phyloP scores from a whole-genome alignment of 2,888 invertebrate species.

The Seira sanloemensis region DNA sequence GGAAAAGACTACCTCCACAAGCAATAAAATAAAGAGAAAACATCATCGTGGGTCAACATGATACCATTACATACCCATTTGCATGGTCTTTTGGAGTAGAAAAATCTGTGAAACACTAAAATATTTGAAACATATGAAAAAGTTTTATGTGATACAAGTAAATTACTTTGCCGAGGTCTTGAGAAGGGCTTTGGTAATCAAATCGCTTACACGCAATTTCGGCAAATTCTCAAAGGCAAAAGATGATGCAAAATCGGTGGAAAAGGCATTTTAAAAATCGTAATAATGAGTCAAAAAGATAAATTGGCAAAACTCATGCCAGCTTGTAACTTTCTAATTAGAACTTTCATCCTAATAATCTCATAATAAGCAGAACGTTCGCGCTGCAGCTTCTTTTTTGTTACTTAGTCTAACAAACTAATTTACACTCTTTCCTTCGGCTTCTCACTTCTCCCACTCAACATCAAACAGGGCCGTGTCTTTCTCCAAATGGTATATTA shows the following conservation, averaged over 20 bases:
- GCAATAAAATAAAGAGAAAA: background rate
- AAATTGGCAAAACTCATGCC: constrained; percentile 47
- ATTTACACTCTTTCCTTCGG: background rate
- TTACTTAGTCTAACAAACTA: background rate
- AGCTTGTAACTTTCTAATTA: constrained; percentile 36
- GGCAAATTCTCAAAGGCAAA: constrained; percentile 6
- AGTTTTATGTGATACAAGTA: too few relatives aligned
- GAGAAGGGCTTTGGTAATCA: background rate
- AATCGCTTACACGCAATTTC: background rate
- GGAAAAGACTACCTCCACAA: background rate
- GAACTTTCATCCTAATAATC: background rate
- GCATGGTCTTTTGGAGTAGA: background rate
- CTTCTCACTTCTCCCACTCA: too few relatives aligned
- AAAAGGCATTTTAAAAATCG: background rate
- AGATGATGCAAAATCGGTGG: background rate
- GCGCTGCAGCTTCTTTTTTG: constrained; percentile 1
- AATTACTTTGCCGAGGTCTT: background rate
- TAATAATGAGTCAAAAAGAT: constrained; percentile 6
- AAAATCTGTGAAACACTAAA: background rate
- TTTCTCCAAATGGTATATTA: background rate
- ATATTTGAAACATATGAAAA: too few relatives aligned
- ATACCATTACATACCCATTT: too few relatives aligned
- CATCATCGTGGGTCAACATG: background rate
- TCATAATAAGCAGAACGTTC: constrained; percentile 14
- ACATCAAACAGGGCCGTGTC: background rate